phyloP scores from a whole-genome alignment of 2,797 vertebrate species.

The Pseudochirops cupreus region DNA sequence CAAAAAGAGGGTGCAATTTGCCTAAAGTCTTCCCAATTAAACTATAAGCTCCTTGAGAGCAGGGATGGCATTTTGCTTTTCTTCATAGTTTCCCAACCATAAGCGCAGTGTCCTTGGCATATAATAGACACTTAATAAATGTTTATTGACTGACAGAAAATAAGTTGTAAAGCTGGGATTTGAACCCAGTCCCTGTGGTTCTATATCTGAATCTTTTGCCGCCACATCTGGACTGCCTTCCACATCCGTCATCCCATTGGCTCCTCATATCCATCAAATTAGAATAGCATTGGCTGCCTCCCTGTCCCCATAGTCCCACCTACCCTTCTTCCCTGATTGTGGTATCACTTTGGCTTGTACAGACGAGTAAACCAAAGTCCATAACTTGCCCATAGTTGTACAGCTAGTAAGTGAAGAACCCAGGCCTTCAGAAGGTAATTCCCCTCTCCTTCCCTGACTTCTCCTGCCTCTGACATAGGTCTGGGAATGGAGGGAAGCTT shows the following conservation, averaged over 20 bases:
- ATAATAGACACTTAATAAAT: not conserved
- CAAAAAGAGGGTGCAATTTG: not conserved
- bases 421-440: not conserved
- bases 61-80: not conserved
- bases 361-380: not conserved
- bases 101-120: not conserved
- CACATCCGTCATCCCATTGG: not conserved
- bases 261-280: not conserved
- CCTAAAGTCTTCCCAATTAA: not conserved
- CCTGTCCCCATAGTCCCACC: not conserved
- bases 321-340: not conserved
- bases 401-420: not conserved
- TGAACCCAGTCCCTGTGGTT: not conserved
- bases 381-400: not conserved
- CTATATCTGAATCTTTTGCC: not conserved
- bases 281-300: not conserved
- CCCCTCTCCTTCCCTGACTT: not conserved
- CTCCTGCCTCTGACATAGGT: not conserved
- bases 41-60: not conserved
- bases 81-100: not conserved
- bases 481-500: not conserved
- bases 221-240: not conserved
- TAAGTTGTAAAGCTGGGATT: not conserved
- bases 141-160: not conserved
- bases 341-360: conserved; percentile 43